Conservation (phyloP, 1,140 invertebrate species). For the Paracyclopina nana region DNA sequence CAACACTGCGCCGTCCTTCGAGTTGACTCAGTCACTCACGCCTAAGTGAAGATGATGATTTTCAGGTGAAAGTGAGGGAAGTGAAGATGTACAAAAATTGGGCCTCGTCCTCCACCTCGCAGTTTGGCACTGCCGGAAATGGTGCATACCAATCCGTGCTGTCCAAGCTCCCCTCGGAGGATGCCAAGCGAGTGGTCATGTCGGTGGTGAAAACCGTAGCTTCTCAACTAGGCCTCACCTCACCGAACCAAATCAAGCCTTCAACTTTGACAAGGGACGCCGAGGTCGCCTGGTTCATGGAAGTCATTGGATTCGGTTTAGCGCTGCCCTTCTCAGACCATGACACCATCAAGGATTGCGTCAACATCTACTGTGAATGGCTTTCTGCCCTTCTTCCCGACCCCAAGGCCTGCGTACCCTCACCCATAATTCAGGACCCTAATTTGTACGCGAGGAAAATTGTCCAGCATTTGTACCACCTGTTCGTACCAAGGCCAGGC, state of each 20-base stretch:
- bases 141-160: conserved; percentile 19
- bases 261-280: conserved; percentile 24
- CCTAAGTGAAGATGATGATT: no score
- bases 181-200: conserved; percentile 21
- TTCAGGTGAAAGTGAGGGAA: no score
- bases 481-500: conserved; percentile 79
- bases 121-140: no score
- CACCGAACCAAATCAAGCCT: conserved; percentile 18
- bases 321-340: conserved; percentile 71
- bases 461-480: conserved; percentile 75
- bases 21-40: no score
- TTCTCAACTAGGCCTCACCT: conserved; percentile 20
- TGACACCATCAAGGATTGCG: conserved; percentile 84
- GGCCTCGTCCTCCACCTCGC: no score
- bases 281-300: conserved; percentile 35
- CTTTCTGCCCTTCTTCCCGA: conserved; percentile 58
- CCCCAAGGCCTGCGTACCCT: conserved; percentile 61
- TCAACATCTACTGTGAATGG: conserved; percentile 94
- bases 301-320: conserved; percentile 39
- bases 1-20: no score
- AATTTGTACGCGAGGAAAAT: conserved; percentile 79
- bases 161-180: conserved; percentile 20
- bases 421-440: conserved; percentile 64
- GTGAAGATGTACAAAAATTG: no score
- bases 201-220: conserved; percentile 21